Percentiles rank a stretch among this genome's conserved stretches.
These are phyloP conservation scores for Lophotis ruficrista DNA, from an alignment of 2,113 vertebrate genomes.

Conservation along the genomic window DNA sequence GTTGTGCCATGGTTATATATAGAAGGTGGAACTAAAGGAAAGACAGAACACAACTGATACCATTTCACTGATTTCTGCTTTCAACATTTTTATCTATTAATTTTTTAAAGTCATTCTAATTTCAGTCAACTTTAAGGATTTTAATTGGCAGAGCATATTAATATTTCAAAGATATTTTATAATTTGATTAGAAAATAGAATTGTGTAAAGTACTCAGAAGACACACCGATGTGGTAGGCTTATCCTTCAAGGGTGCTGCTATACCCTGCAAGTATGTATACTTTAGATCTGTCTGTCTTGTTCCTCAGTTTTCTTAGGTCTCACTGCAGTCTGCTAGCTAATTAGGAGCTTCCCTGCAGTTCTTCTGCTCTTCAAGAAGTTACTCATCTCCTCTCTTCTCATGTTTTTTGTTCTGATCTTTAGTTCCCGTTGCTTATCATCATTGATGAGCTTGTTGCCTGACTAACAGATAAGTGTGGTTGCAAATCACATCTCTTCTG, in stretches of 20 bases:
- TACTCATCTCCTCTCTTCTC: not conserved
- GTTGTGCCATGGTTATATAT: not conserved
- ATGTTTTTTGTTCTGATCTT: not conserved
- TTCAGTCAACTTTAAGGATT: not conserved
- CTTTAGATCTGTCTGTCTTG: not conserved
- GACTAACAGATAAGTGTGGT: not conserved
- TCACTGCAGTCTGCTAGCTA: conserved; percentile 16
- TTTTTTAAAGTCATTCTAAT: conserved; percentile 23
- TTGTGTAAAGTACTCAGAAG: conserved; percentile 18
- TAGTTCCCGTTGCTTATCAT: not conserved
- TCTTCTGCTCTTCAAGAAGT: conserved; percentile 24
- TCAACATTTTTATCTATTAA: not conserved
- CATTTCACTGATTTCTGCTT: conserved; percentile 35
- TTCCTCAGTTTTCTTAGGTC: not conserved
- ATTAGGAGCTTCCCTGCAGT: conserved; percentile 32
- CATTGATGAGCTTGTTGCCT: not conserved
- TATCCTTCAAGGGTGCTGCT: not conserved
- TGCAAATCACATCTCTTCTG: conserved; percentile 13
- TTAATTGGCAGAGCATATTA: conserved; percentile 46
- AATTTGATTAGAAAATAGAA: conserved; percentile 54
- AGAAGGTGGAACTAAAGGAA: not conserved
- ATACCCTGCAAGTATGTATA: not conserved
- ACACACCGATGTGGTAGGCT: not conserved
- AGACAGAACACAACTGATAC: not conserved
- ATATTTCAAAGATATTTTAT: conserved; percentile 24